Conservation (phyloP, 2,113 vertebrate species). For the Gasterosteus nipponicus region DNA sequence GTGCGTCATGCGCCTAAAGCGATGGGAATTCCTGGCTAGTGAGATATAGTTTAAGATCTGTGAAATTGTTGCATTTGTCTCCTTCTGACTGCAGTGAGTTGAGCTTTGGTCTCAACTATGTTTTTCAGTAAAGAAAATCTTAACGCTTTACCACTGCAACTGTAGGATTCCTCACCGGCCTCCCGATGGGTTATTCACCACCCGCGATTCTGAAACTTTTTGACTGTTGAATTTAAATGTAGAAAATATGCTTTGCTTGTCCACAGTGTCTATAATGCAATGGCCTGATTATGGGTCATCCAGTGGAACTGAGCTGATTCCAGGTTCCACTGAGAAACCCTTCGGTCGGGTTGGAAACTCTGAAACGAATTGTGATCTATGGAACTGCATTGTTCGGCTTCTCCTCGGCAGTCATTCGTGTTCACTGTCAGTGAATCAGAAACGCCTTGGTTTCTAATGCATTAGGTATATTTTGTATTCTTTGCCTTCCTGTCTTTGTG, state of each 20-base stretch:
- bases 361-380: conserved; percentile 2
- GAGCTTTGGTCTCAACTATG: conserved; percentile 10
- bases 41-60: not conserved
- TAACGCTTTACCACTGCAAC: conserved; percentile 8
- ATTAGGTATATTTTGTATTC: not conserved
- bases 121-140: conserved; percentile 34
- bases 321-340: conserved; percentile 25
- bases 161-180: conserved; percentile 49
- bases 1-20: not conserved
- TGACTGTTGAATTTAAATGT: conserved; percentile 76
- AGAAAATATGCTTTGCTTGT: conserved; percentile 60
- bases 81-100: not conserved
- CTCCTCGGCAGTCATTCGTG: not conserved
- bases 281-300: conserved; percentile 45
- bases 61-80: not conserved
- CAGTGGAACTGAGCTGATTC: conserved; percentile 53
- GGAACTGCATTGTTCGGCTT: not conserved
- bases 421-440: not conserved
- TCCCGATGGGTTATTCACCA: conserved; percentile 73
- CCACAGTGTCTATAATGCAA: conserved; percentile 59
- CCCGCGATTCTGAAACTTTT: conserved; percentile 43
- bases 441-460: conserved; percentile 7
- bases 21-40: not conserved
- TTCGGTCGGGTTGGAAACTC: conserved; percentile 25
- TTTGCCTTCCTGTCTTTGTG: conserved; percentile 21